Evolutionary conservation across 2,888 invertebrate species (phyloP).

Genomic region (Eristalis arbustorum): DNA sequence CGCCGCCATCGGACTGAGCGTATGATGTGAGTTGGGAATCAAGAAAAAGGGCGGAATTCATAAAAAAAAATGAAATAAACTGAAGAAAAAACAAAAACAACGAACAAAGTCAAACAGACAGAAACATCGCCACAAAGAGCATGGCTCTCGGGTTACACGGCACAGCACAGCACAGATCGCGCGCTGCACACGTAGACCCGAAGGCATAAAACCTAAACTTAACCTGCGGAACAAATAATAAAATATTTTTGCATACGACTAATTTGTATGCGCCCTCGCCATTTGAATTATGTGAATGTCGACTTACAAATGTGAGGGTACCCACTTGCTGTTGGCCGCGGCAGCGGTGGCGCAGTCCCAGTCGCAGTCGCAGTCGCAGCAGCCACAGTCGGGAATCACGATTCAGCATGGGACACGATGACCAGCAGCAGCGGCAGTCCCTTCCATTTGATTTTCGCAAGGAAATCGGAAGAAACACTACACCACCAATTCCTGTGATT

Average conservation of each 20-base stretch:
- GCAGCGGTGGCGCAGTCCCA: no score
- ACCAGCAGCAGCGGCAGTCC: slow-evolving; percentile 29
- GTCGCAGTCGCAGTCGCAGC: neutral
- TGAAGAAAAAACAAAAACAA: neutral
- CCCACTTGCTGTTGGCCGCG: slow-evolving; percentile 36
- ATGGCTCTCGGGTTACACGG: slow-evolving; percentile 44
- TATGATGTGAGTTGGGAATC: slow-evolving; percentile 41
- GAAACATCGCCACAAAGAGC: slow-evolving; percentile 58
- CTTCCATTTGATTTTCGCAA: slow-evolving; percentile 51
- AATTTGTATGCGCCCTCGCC: slow-evolving; percentile 72
- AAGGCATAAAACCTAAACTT: slow-evolving; percentile 64
- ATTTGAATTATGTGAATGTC: slow-evolving; percentile 70
- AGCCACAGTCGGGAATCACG: slow-evolving; percentile 48
- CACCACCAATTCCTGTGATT: slow-evolving; percentile 66
- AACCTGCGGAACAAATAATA: slow-evolving; percentile 69
- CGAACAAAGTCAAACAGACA: slow-evolving; percentile 10
- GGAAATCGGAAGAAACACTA: slow-evolving; percentile 67
- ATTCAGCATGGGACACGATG: slow-evolving; percentile 45
- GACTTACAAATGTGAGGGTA: slow-evolving; percentile 67
- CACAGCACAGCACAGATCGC: slow-evolving; percentile 27
- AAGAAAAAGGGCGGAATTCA: slow-evolving; percentile 67
- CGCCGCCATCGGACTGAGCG: slow-evolving; percentile 36
- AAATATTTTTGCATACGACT: slow-evolving; percentile 71
- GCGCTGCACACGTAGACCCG: slow-evolving; percentile 55
- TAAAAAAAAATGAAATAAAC: slow-evolving; percentile 31